Percentiles rank a stretch among this genome's conserved stretches.
Conservation (phyloP, 2,113 vertebrate genomes). For the Electrona antarctica region DNA sequence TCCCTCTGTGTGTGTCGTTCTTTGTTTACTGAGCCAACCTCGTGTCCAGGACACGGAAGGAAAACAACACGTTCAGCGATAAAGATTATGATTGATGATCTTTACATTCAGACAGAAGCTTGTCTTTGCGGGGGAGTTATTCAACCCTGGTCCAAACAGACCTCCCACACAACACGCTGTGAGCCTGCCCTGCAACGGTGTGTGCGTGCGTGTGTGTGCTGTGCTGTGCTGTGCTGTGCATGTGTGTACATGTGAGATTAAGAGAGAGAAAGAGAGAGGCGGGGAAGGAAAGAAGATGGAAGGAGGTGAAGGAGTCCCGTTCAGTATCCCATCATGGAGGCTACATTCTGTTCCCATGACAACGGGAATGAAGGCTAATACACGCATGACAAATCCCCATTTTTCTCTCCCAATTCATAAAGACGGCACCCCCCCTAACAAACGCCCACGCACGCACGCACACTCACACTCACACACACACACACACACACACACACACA, state of each 20-base stretch:
- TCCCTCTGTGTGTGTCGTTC: constrained; percentile 16
- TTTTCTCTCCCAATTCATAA: background rate
- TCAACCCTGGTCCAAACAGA: constrained; percentile 37
- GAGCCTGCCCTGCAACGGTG: constrained; percentile 10
- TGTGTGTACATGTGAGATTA: background rate
- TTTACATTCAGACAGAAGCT: constrained; percentile 39
- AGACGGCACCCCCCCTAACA: too few species aligned
- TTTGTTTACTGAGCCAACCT: constrained; percentile 17
- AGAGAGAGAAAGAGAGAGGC: background rate
- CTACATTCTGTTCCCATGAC: constrained; percentile 59
- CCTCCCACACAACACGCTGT: constrained; percentile 43
- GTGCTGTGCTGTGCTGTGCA: background rate
- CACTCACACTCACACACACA: background rate
- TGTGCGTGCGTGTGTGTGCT: constrained; percentile 1
- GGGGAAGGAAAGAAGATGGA: background rate
- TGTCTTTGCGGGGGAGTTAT: constrained; percentile 43
- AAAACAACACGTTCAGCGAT: constrained; percentile 46
- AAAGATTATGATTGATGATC: constrained; percentile 42
- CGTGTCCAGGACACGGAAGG: constrained; percentile 27
- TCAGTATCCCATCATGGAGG: constrained; percentile 16
- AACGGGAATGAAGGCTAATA: constrained; percentile 36
- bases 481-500: background rate
- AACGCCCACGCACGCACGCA: background rate
- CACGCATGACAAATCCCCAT: constrained; percentile 35
- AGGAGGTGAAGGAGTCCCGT: constrained; percentile 27